A percentile compares a stretch with the other conserved stretches of the same genome.
phyloP scores from a whole-genome alignment of 1,140 invertebrate genomes.

The Bombus pyrosoma region DNA sequence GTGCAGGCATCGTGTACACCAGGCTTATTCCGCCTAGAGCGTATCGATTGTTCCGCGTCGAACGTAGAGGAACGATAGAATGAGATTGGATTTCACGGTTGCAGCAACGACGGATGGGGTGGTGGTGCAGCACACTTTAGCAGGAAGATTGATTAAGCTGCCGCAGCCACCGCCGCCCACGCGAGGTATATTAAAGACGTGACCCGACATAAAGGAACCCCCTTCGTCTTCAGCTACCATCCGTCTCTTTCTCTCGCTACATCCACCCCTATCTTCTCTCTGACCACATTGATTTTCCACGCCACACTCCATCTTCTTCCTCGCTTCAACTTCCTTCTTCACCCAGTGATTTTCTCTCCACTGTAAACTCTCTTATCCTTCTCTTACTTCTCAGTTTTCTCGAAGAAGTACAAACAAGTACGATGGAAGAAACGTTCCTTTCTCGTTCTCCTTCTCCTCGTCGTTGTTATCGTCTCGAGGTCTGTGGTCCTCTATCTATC shows the following conservation, averaged over 20 bases:
- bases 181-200: conserved; percentile 79
- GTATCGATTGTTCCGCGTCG: conserved; percentile 58
- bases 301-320: background rate
- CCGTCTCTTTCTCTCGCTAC: conserved; percentile 32
- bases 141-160: conserved; percentile 75
- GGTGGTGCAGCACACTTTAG: conserved; percentile 55
- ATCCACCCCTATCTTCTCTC: conserved; percentile 44
- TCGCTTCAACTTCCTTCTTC: conserved; percentile 3
- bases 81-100: conserved; percentile 57
- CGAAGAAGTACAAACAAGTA: conserved; percentile 36
- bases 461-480: conserved; percentile 44
- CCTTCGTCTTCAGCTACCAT: conserved; percentile 43
- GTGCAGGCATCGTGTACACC: conserved; percentile 12
- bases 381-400: background rate
- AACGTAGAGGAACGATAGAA: conserved; percentile 47
- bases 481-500: conserved; percentile 3
- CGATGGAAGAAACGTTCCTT: conserved; percentile 19
- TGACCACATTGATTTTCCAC: conserved; percentile 76
- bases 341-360: conserved; percentile 48
- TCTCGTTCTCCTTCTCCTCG: conserved; percentile 12
- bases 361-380: background rate
- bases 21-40: conserved; percentile 17
- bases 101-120: conserved; percentile 54
- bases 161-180: conserved; percentile 62
- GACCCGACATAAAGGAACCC: conserved; percentile 76